These are phyloP conservation scores for Drosophila kambysellisi DNA, from an alignment of 2,888 invertebrate species.

Conservation along the genomic window DNA sequence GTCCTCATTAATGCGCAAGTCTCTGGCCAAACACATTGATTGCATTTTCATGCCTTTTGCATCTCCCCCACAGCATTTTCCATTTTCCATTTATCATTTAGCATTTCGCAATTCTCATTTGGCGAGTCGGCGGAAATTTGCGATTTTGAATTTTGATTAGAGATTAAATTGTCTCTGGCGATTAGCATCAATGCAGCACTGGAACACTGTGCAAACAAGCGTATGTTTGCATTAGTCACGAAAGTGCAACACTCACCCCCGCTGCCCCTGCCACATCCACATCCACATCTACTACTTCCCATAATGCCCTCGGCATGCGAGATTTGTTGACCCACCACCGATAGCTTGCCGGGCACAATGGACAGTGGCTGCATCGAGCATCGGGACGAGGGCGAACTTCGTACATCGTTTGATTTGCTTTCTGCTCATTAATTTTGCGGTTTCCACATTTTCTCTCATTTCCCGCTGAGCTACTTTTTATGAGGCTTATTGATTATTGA, in stretches of 20 bases:
- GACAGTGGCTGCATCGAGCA: neutral
- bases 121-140: slow-evolving; percentile 69
- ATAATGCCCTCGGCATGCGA: slow-evolving; percentile 5
- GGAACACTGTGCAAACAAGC: slow-evolving; percentile 73
- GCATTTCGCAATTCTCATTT: slow-evolving; percentile 54
- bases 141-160: slow-evolving; percentile 80
- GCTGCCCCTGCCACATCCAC: neutral
- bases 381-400: slow-evolving; percentile 47
- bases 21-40: slow-evolving; percentile 42
- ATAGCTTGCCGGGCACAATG: slow-evolving; percentile 7
- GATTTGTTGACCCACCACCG: slow-evolving; percentile 52
- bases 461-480: slow-evolving; percentile 30
- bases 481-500: slow-evolving; percentile 22
- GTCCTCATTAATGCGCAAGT: slow-evolving; percentile 60
- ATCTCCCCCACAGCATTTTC: neutral
- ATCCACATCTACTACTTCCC: neutral
- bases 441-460: slow-evolving; percentile 36
- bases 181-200: slow-evolving; percentile 68
- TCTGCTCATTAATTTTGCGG: slow-evolving; percentile 80
- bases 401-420: slow-evolving; percentile 72
- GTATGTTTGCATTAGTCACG: slow-evolving; percentile 76
- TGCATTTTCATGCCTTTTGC: slow-evolving; percentile 52
- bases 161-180: slow-evolving; percentile 80
- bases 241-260: slow-evolving; percentile 42
- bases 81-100: slow-evolving; percentile 46